phyloP scores from a whole-genome alignment of 1,140 invertebrate genomes.

The Belonocnema kinseyi region DNA sequence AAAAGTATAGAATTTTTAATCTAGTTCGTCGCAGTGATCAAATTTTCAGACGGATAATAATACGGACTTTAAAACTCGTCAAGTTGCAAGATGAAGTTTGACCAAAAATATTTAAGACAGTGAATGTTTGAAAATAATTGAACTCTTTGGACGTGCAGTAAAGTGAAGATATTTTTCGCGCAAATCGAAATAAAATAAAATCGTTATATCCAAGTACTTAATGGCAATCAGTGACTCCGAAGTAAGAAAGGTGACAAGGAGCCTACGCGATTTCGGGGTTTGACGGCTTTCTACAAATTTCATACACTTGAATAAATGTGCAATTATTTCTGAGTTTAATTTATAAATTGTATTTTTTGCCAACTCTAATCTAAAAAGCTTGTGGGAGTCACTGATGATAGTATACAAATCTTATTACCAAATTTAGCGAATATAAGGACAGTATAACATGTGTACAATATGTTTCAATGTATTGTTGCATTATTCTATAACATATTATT shows the following conservation, averaged over 20 bases:
- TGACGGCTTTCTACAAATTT: conserved; percentile 19
- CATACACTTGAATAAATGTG: not conserved
- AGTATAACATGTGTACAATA: conserved; percentile 27
- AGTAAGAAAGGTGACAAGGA: not conserved
- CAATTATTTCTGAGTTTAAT: not conserved
- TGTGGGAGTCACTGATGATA: conserved; percentile 25
- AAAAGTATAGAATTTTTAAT: not conserved
- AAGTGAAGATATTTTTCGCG: too few species aligned
- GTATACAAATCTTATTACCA: conserved; percentile 28
- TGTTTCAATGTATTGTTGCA: conserved; percentile 24
- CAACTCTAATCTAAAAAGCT: conserved; percentile 27
- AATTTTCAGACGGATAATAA: not conserved
- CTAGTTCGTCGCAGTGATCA: not conserved
- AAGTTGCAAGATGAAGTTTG: not conserved
- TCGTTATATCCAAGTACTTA: conserved; percentile 13
- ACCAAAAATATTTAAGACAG: not conserved
- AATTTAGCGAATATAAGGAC: conserved; percentile 28
- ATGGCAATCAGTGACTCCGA: not conserved
- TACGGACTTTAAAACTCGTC: not conserved
- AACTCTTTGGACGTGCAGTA: too few species aligned
- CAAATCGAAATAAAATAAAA: not conserved
- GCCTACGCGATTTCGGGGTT: not conserved
- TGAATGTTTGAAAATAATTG: too few species aligned
- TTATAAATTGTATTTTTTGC: not conserved
- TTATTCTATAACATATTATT: conserved; percentile 30